Evolutionary conservation across 2,113 vertebrate genomes (phyloP), one percentile per base, ranked within the genome.

Genomic region (Serilophus lunatus): DNA sequence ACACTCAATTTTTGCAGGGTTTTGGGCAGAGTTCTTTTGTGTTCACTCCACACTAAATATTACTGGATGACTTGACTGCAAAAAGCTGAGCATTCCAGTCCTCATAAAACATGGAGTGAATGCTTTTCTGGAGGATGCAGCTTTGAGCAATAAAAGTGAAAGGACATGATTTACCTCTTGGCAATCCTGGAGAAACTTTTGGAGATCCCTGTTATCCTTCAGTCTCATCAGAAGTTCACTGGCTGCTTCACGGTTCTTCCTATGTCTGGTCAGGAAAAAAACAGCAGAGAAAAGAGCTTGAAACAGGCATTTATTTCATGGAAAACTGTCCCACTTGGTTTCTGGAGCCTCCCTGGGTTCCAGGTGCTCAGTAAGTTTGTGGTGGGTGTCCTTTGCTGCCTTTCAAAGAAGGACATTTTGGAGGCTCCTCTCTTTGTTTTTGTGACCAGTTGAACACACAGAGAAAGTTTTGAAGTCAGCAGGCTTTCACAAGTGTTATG

Each of bases 151-250:
- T 7, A 54, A 4, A 69, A 86, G 40, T 28, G 26, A 82, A 82
- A 90, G 33, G 51, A 65, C 12, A 7, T 28, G 23, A 40, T 65
- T 86, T 94, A 99, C 99, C 99, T 99, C 99, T 97, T 99, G 99
- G 86, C 99, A 99, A 97, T 99, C 99, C 97, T 99, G 99, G 63
- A 99, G 98, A 96, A 99, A 99, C 97, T 98, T 99, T 87, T 99
- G 99, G 92, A 99, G 98, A 93, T 99, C 99, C 95, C 99, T 96
- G 98, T 99, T 99, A 97, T 99, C 99, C 97, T 99, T 99, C 92
- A 99, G 97, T 87, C 98, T 98, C 96, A 98, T 98, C 94, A 99
- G 97, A 78, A 99, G 99, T 63, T 99, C 99, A 61, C 98, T 99
- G 91, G 99, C 99, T 13, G 98, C 98, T 83, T 99, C 98, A 60